Evolutionary conservation across 2,113 vertebrate genomes (phyloP).

Genomic region (Rhagologus leucostigma): DNA sequence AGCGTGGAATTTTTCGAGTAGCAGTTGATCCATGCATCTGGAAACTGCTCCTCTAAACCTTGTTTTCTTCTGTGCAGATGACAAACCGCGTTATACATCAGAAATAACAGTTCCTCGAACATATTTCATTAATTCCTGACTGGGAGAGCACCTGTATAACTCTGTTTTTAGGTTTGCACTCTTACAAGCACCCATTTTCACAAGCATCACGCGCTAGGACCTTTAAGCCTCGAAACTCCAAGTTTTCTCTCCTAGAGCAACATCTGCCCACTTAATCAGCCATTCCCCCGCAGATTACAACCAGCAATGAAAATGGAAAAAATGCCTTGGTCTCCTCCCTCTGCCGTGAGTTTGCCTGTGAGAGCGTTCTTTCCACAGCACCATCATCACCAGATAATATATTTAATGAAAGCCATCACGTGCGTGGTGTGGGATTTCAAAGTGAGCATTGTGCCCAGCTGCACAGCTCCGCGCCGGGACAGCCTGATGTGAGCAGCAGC

Average conservation of each 20-base stretch:
- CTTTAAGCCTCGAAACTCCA: background rate
- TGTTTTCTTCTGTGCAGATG: background rate
- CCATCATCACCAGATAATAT: slow-evolving; percentile 53
- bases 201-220: fast-evolving
- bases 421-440: slow-evolving; percentile 31
- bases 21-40: background rate
- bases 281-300: background rate
- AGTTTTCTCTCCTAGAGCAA: background rate
- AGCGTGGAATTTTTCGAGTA: background rate
- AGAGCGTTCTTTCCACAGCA: slow-evolving; percentile 57
- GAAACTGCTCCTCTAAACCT: background rate
- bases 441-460: slow-evolving; percentile 23
- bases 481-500: slow-evolving; percentile 4
- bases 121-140: background rate
- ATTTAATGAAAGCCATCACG: slow-evolving; percentile 25
- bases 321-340: background rate
- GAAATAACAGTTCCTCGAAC: background rate
- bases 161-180: background rate
- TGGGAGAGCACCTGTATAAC: background rate
- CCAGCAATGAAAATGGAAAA: slow-evolving; percentile 3
- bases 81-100: background rate
- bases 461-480: background rate
- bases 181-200: background rate
- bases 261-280: background rate
- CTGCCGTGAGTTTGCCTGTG: background rate